These are phyloP conservation scores for Thermophis baileyi DNA, from an alignment of 2,113 vertebrate species.

Conservation along the genomic window DNA sequence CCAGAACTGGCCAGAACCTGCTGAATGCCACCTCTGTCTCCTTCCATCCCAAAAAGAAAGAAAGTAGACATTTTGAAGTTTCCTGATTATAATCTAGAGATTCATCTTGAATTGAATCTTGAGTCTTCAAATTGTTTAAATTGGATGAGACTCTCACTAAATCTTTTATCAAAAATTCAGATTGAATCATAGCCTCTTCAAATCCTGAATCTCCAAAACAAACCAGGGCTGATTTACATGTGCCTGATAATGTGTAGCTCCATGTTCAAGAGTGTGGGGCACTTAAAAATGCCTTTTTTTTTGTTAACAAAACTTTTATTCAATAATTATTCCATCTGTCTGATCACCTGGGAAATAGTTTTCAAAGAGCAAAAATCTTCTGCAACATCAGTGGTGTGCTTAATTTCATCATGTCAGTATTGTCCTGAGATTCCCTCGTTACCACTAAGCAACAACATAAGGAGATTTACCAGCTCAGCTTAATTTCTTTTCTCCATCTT, in stretches of 20 bases:
- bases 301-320: neutral
- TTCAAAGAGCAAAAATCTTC: neutral
- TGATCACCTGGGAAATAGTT: neutral
- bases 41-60: neutral
- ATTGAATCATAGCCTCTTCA: neutral
- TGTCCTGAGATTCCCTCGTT: neutral
- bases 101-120: neutral
- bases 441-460: rapidly evolving
- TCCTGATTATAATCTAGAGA: neutral
- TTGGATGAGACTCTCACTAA: neutral
- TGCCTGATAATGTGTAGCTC: neutral
- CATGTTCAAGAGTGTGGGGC: neutral
- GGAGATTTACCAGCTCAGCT: neutral
- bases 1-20: too few relatives aligned
- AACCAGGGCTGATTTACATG: neutral
- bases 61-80: neutral
- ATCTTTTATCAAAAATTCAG: neutral
- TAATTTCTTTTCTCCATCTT: slow-evolving; percentile 3
- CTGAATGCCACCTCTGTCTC: too few relatives aligned
- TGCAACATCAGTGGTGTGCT: neutral
- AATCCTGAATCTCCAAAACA: neutral
- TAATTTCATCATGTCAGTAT: neutral
- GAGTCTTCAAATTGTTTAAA: neutral
- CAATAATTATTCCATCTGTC: neutral
- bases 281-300: neutral